phyloP scores from a whole-genome alignment of 2,888 invertebrate species.

The Serripes groenlandicus region DNA sequence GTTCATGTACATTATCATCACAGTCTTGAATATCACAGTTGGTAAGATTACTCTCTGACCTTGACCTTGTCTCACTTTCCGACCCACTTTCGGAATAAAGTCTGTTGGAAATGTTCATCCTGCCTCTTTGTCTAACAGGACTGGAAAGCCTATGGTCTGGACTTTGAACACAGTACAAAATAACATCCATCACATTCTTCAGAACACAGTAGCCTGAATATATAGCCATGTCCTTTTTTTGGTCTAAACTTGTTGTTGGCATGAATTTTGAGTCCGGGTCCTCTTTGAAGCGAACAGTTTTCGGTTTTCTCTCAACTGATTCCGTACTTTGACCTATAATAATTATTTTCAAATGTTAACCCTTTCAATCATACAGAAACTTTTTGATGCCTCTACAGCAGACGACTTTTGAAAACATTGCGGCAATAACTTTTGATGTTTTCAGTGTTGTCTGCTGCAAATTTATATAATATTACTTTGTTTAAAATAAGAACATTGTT shows the following conservation, averaged over 20 bases:
- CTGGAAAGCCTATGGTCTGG: slow-evolving; percentile 73
- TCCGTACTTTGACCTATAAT: slow-evolving; percentile 39
- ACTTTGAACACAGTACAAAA: slow-evolving; percentile 79
- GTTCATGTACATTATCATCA: slow-evolving; percentile 17
- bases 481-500: too few species aligned
- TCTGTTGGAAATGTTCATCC: slow-evolving; percentile 32
- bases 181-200: slow-evolving; percentile 82
- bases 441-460: too few species aligned
- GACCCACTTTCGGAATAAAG: slow-evolving; percentile 40
- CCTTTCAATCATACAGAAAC: neutral
- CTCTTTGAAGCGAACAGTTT: slow-evolving; percentile 77
- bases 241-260: slow-evolving; percentile 77
- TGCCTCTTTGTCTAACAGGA: slow-evolving; percentile 68
- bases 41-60: slow-evolving; percentile 38
- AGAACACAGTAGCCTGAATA: slow-evolving; percentile 82
- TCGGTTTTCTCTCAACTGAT: slow-evolving; percentile 52
- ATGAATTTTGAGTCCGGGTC: slow-evolving; percentile 48
- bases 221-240: slow-evolving; percentile 80
- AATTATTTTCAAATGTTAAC: too few species aligned
- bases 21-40: slow-evolving; percentile 21
- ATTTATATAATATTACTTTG: too few species aligned
- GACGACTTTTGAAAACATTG: neutral
- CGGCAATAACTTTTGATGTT: too few species aligned
- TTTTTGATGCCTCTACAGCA: neutral
- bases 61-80: slow-evolving; percentile 42